Base-by-base conservation (phyloP, 2,797 vertebrate genomes). In the Perodicticus potto region DNA sequence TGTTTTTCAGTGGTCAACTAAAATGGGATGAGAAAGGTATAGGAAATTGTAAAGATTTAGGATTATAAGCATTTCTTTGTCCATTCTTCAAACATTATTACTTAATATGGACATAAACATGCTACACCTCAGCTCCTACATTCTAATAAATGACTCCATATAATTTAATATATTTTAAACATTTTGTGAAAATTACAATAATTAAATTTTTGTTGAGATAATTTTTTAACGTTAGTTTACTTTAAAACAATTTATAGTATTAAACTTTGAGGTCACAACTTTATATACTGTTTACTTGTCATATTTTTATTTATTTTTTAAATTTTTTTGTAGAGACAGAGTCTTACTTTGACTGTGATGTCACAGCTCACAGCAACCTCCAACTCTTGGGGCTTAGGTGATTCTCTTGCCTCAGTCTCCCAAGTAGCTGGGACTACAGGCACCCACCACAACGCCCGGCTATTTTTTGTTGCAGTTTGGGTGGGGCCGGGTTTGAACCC, bases 1-100 rank as follows among this genome's bases (percentile, higher is more conserved):
- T 98, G 98, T 97, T 99, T 99, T 97, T 99, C 99, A 29, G 99
- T 99, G 96, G 99, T 99, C 77, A 99, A 97, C 99, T 99, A 55
- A 40, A 97, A 93, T 3, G 12, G 67, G 63, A 65, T 37, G 29
- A 96, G 43, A 82, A 91, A 93, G 80, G 25, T 29, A 92, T 22
- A 93, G 63, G 95, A 25, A 95, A 32, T 57, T 23, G 43, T 97
- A n/a, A 96, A 87, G 67, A 84, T 96, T 81, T 82, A 86, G 43
- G 40, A 93, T 91, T 73, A 37, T 90, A 70, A 91, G 45, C 5
- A 91, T 88, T 96, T 1, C 0, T 49, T 78, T 67, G 55, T 59
- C 59, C 61, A 61, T 80, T 91, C 84, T 81, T 73, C n/a, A 96
- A 63, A 94, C 32, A 77, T 65, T 34, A 74, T 27, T 81, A 55